These are phyloP conservation scores for Cephalopachus bancanus DNA, from an alignment of 2,797 vertebrate species.

Conservation along the genomic window DNA sequence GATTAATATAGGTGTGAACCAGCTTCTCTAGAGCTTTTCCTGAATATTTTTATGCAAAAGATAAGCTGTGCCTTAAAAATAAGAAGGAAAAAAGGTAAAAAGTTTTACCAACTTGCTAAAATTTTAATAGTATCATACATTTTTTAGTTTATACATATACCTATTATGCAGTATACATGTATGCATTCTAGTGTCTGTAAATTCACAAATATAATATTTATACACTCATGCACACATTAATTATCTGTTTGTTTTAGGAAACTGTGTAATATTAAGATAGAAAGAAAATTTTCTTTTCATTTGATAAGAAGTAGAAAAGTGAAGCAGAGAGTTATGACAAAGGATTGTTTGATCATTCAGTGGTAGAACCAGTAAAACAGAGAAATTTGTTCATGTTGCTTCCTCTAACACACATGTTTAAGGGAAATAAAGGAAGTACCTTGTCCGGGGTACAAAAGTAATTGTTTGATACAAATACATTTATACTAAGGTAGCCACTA, in stretches of 20 bases:
- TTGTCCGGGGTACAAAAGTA: neutral
- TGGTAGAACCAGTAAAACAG: neutral
- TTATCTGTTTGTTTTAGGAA: conserved; percentile 28
- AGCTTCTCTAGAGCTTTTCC: conserved; percentile 8
- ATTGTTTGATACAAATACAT: neutral
- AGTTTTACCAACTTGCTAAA: neutral
- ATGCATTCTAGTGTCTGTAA: neutral
- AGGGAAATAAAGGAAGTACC: neutral
- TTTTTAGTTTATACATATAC: neutral
- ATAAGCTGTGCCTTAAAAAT: conserved; percentile 27
- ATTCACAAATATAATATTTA: neutral
- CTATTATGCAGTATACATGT: neutral
- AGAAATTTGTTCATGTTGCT: neutral
- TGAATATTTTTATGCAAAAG: conserved; percentile 1
- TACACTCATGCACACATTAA: neutral
- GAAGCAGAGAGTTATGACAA: neutral
- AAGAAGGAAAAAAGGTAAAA: neutral
- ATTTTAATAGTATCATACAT: neutral
- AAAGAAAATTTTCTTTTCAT: conserved; percentile 43
- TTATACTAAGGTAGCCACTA: neutral
- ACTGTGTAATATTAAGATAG: neutral
- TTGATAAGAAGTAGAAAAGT: neutral
- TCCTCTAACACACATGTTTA: neutral
- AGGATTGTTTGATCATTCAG: neutral
- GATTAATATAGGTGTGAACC: neutral